Evolutionary conservation across 2,888 invertebrate species (phyloP).

Genomic region (Callyntrura sp.): DNA sequence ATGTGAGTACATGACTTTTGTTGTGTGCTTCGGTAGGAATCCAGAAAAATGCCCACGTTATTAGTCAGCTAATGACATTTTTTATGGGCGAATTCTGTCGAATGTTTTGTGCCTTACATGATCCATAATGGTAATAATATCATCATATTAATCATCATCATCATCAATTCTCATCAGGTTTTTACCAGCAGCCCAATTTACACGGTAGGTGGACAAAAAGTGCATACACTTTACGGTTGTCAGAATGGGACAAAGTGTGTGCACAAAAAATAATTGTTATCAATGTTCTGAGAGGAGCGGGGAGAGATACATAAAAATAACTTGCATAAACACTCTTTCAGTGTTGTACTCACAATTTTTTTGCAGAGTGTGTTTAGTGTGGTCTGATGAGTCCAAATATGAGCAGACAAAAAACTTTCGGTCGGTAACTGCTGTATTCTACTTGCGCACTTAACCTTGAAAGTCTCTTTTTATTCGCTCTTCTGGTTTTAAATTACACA

Average conservation of each 20-base stretch:
- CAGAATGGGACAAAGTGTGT: neutral
- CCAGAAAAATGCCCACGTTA: no score
- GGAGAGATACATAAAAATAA: neutral
- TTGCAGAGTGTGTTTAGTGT: slow-evolving; percentile 4
- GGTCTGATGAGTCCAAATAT: slow-evolving; percentile 39
- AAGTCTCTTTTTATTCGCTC: slow-evolving; percentile 55
- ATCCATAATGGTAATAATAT: no score
- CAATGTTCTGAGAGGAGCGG: neutral
- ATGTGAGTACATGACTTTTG: neutral
- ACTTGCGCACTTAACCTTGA: slow-evolving; percentile 67
- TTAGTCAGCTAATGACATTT: no score
- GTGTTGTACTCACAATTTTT: neutral
- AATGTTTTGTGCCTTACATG: no score
- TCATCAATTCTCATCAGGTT: no score
- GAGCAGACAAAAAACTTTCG: slow-evolving; percentile 8
- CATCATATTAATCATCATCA: no score
- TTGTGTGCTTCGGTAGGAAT: neutral
- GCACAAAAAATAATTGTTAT: slow-evolving; percentile 19
- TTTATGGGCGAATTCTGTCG: no score
- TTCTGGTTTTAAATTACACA: slow-evolving; percentile 62
- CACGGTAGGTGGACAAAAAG: no score
- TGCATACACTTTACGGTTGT: no score
- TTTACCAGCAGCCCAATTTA: no score
- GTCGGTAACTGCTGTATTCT: slow-evolving; percentile 43
- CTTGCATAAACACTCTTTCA: slow-evolving; percentile 19